A percentile compares a stretch with the other conserved stretches of the same genome.
phyloP scores from a whole-genome alignment of 1,140 invertebrate genomes.

The Eumeta japonica region DNA sequence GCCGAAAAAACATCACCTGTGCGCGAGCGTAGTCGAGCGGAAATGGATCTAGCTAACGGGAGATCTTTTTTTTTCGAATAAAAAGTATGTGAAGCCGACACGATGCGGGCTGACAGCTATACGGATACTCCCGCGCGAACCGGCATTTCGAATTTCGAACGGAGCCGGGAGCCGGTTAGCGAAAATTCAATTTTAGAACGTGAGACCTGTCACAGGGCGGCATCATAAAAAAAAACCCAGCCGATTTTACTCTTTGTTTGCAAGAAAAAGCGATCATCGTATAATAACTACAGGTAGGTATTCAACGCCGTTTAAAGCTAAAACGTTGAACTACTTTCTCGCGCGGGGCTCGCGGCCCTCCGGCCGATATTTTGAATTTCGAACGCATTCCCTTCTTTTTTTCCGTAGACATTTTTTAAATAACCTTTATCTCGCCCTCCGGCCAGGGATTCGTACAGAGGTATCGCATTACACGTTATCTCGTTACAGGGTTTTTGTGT shows the following conservation, averaged over 20 bases:
- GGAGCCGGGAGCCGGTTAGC: slow-evolving; percentile 2
- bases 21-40: slow-evolving; percentile 42
- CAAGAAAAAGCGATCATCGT: neutral
- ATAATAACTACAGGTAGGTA: too few relatives aligned
- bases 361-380: slow-evolving; percentile 38
- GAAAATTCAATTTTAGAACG: neutral
- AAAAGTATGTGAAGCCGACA: slow-evolving; percentile 43
- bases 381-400: slow-evolving; percentile 32
- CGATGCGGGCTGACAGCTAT: slow-evolving; percentile 40
- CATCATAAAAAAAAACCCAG: neutral
- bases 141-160: slow-evolving; percentile 40
- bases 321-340: neutral
- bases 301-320: neutral
- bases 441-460: slow-evolving; percentile 26
- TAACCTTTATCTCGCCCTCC: slow-evolving; percentile 41
- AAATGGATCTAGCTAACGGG: slow-evolving; percentile 47
- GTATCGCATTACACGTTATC: slow-evolving; percentile 36
- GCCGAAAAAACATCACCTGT: slow-evolving; percentile 38
- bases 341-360: slow-evolving; percentile 7
- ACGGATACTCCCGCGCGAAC: slow-evolving; percentile 30
- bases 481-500: slow-evolving; percentile 29
- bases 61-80: slow-evolving; percentile 27
- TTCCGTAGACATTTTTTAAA: too few relatives aligned
- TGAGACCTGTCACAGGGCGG: neutral
- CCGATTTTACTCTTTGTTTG: neutral